Base-by-base conservation (phyloP, 2,113 vertebrate species). In the Upupa epops region DNA sequence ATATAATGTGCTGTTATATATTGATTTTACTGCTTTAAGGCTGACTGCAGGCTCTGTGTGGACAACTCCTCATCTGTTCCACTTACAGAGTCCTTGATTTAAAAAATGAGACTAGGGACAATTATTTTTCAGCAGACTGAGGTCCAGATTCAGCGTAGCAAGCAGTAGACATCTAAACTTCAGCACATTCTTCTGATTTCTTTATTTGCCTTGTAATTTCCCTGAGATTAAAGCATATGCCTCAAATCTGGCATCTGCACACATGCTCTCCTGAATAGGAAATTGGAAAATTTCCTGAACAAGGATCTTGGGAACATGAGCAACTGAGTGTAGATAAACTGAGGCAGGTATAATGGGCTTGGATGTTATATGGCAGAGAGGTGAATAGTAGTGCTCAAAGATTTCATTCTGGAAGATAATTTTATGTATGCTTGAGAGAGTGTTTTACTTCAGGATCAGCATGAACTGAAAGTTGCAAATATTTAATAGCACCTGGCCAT, bases 271-370 rank as follows among this genome's bases (percentile, higher is more conserved):
- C 77, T 92, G 74, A 79, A 66, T 70, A 94, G 74, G 90, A 91
- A 89, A 73, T 77, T 24, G 89, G 42, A 59, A 92, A 76, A 93
- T 96, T 96, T 95, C 86, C 66, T 90, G 86, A 93, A 87, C 68
- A 89, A 82, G 77, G 29, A 42, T 88, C 66, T 95, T 78, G 83
- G 86, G 83, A 95, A 25, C 73, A 51, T 14, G n/a, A 52, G 29
- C 73, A 32, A 68, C 69, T 83, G 86, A 82, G 32, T 49, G 8
- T n/a, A 76, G 63, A 73, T 86, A 88, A 95, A 90, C 61, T 86
- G 65, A 90, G 58, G 46, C 25, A 69, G 46, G 58, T 77, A 11
- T 14, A 86, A 58, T 51, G 31, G 40, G 20, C 70, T 92, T 88
- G 70, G 11, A 52, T 79, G 32, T 65, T 94, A 24, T 66, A 92